Evolutionary conservation across 2,113 vertebrate genomes (phyloP).

Genomic region (Phycodurus eques): DNA sequence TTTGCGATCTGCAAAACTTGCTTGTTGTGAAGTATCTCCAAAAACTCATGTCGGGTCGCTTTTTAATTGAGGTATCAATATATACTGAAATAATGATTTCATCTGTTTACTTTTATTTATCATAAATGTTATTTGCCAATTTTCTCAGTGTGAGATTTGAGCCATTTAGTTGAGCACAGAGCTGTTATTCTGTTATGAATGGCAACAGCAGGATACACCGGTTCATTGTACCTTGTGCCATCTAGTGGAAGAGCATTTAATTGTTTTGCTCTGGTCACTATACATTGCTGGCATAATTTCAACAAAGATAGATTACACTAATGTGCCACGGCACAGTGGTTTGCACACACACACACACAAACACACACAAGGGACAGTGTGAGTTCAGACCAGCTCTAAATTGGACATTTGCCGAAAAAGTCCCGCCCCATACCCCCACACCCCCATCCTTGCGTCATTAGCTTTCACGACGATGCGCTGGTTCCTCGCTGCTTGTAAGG

Average conservation of each 20-base stretch:
- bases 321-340: not conserved
- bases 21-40: too few species aligned
- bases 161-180: too few species aligned
- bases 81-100: too few species aligned
- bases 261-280: not conserved
- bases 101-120: too few species aligned
- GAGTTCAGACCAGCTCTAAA: not conserved
- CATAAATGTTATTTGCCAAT: too few species aligned
- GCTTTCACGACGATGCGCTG: not conserved
- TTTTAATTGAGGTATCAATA: too few species aligned
- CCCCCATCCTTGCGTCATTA: not conserved
- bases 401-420: not conserved
- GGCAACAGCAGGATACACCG: too few species aligned
- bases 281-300: not conserved
- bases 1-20: too few species aligned
- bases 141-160: too few species aligned
- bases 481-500: slow-evolving; percentile 34
- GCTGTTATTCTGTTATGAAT: too few species aligned
- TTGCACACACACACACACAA: not conserved
- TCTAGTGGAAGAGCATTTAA: not conserved
- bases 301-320: not conserved
- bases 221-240: too few species aligned
- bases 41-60: too few species aligned
- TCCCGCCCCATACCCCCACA: not conserved
- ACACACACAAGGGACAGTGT: not conserved